These are phyloP conservation scores for Drosophila busckii DNA, from an alignment of 1,140 invertebrate species.

Conservation along the genomic window DNA sequence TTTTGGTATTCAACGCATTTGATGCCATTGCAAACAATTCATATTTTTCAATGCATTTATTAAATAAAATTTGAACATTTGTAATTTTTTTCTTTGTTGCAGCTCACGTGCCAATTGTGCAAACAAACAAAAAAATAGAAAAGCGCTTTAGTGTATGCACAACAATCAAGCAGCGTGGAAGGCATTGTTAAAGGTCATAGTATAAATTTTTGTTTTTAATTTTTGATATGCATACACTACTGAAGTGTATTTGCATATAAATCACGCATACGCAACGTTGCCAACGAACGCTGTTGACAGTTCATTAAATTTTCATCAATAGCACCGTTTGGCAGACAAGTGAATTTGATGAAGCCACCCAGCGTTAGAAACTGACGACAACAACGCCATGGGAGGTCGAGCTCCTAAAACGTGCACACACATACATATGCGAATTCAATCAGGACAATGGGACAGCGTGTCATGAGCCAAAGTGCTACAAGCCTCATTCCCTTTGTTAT, in stretches of 20 bases:
- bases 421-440: constrained; percentile 14
- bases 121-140: constrained; percentile 18
- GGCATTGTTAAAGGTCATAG: constrained; percentile 26
- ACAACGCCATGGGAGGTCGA: constrained; percentile 42
- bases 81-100: not conserved
- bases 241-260: too few species aligned
- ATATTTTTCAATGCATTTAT: constrained; percentile 52
- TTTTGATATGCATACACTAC: too few species aligned
- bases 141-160: not conserved
- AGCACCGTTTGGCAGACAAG: constrained; percentile 52
- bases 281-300: too few species aligned
- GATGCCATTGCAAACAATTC: constrained; percentile 38
- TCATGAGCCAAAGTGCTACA: constrained; percentile 39
- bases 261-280: too few species aligned
- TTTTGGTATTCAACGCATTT: constrained; percentile 13
- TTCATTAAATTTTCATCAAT: constrained; percentile 60
- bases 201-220: too few species aligned
- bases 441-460: constrained; percentile 34
- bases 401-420: constrained; percentile 22
- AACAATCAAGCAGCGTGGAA: constrained; percentile 9
- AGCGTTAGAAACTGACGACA: constrained; percentile 5
- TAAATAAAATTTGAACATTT: constrained; percentile 46
- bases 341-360: constrained; percentile 51
- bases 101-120: constrained; percentile 34
- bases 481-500: constrained; percentile 48